Evolutionary conservation across 2,113 vertebrate genomes (phyloP), one percentile per base, ranked within the genome.

Genomic region (Cromileptes altivelis): DNA sequence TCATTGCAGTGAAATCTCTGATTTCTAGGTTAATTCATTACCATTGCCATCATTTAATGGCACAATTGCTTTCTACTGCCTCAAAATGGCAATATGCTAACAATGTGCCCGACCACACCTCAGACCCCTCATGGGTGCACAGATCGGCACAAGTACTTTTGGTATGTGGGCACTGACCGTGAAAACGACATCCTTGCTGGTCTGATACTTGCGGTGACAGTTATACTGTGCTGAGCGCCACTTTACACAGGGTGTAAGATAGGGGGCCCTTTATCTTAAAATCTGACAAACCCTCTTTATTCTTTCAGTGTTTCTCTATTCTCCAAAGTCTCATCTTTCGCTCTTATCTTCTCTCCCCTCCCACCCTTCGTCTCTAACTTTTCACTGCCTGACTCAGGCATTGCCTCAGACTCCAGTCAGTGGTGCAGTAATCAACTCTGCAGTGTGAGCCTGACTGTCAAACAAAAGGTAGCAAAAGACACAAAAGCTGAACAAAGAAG

Each of bases 401-500:
- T 17, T 23, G 64, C 70, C 68, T 74, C 50, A 76, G 53, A 53
- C 33, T 30, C 13, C 25, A 56, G 52, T 53, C 25, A 69, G 55
- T 61, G 33, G 19, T 61, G 76, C 76, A 68, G 52, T 68, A 37
- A 75, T 75, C 53, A 79, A 63, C 49, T 57, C n/a, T 23, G 27
- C 19, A 67, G 23, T 21, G 10, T 0, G 4, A 61, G 21, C 7
- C 13, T 21, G 10, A 52, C 82, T 63, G 70, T 52, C 56, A 63
- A 40, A 57, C 9, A 42, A 47, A 74, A 40, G 13, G 65, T n/a
- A 58, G 67, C 30, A 47, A 68, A 64, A 63, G 8, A 57, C 37
- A 49, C 7, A 75, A 75, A 70, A 62, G 21, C 65, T 37, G 21
- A 71, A 50, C 49, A 42, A 37, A 50, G 11, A 47, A n/a, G 37